These are phyloP conservation scores for Brenthis hecate DNA, from an alignment of 2,888 invertebrate genomes.

Conservation along the genomic window DNA sequence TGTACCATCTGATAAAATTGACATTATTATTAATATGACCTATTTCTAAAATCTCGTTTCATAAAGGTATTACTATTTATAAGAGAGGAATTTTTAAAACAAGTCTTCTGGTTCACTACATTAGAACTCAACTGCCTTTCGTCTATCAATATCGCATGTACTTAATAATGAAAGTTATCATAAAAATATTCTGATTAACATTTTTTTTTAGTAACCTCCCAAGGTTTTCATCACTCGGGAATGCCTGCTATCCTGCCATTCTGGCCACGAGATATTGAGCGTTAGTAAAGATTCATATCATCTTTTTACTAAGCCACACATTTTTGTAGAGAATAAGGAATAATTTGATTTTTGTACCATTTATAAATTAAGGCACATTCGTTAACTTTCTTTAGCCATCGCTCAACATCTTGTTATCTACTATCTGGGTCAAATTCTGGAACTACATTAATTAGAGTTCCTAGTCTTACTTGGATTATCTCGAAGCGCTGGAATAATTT, in stretches of 20 bases:
- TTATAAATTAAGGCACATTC: constrained; percentile 38
- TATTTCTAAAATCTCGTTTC: too few species aligned
- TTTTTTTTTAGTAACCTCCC: constrained; percentile 37
- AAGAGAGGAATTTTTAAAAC: neutral
- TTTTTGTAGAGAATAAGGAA: constrained; percentile 39
- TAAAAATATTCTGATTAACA: constrained; percentile 39
- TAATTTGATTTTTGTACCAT: constrained; percentile 36
- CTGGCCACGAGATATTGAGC: constrained; percentile 35
- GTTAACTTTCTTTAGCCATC: constrained; percentile 40
- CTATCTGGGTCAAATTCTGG: constrained; percentile 36
- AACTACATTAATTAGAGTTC: constrained; percentile 12
- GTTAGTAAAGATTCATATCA: constrained; percentile 40
- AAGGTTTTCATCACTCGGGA: constrained; percentile 40
- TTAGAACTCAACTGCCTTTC: constrained; percentile 40
- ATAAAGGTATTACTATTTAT: too few species aligned
- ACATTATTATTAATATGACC: too few species aligned
- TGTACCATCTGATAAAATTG: too few species aligned
- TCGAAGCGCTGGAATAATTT: too few species aligned
- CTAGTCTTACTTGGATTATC: neutral
- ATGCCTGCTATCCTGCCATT: constrained; percentile 42
- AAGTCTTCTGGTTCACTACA: constrained; percentile 40
- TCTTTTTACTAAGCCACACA: constrained; percentile 39
- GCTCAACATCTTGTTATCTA: constrained; percentile 29
- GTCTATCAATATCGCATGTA: constrained; percentile 38
- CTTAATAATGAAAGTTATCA: constrained; percentile 35